A percentile compares a stretch with the other conserved stretches of the same genome.
These are phyloP conservation scores for Nemotelus nigrinus DNA, from an alignment of 2,888 invertebrate genomes.

Conservation along the genomic window DNA sequence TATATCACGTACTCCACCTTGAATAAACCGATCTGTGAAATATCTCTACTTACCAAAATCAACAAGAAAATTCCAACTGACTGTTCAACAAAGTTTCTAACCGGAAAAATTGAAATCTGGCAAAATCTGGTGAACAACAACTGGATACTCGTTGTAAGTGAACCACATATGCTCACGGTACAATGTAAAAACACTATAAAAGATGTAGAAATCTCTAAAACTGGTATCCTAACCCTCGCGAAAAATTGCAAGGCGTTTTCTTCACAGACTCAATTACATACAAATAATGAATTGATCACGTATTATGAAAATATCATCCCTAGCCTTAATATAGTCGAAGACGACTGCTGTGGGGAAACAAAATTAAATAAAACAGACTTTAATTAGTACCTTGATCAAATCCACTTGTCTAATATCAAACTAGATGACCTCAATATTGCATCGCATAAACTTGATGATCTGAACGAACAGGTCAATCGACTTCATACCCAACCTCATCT, in stretches of 20 bases:
- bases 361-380: neutral
- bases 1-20: slow-evolving; percentile 20
- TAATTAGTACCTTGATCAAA: slow-evolving; percentile 2
- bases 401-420: slow-evolving; percentile 17
- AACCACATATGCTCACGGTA: slow-evolving; percentile 16
- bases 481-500: slow-evolving; percentile 5
- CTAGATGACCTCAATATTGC: slow-evolving; percentile 18
- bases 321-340: slow-evolving; percentile 21
- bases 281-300: neutral
- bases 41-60: slow-evolving; percentile 12
- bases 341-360: slow-evolving; percentile 11
- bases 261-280: slow-evolving; percentile 11
- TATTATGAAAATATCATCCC: slow-evolving; percentile 28
- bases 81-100: slow-evolving; percentile 2
- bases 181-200: slow-evolving; percentile 1
- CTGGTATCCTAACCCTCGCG: neutral
- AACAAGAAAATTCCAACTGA: slow-evolving; percentile 19
- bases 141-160: slow-evolving; percentile 13
- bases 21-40: slow-evolving; percentile 24
- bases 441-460: slow-evolving; percentile 23
- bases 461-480: slow-evolving; percentile 7
- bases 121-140: slow-evolving; percentile 13
- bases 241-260: slow-evolving; percentile 18
- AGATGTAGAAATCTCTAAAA: slow-evolving; percentile 6
- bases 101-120: slow-evolving; percentile 21